Evolutionary conservation across 2,113 vertebrate genomes (phyloP).

Genomic region (Lagopus muta): DNA sequence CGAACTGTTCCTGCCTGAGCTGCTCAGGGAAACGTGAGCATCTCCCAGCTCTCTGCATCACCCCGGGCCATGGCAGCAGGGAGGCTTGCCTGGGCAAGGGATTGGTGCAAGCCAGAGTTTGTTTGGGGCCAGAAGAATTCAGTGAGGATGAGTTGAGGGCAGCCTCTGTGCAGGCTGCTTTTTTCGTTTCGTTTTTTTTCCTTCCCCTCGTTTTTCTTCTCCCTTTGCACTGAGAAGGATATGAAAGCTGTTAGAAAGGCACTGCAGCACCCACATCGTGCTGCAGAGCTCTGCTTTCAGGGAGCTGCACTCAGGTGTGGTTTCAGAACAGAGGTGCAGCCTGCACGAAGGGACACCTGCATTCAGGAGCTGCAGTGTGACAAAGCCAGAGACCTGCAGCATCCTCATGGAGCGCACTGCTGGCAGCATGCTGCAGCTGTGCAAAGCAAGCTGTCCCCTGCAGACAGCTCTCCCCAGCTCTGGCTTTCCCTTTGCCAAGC

Average conservation of each 20-base stretch:
- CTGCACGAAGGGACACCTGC: neutral
- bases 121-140: neutral
- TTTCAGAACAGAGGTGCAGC: neutral
- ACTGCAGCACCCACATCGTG: neutral
- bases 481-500: neutral
- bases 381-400: neutral
- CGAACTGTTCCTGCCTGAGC: neutral
- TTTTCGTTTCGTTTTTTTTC: neutral
- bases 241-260: neutral
- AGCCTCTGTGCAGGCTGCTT: neutral
- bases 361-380: fast-evolving
- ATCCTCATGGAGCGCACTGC: neutral
- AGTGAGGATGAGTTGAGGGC: neutral
- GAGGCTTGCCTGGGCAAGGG: neutral
- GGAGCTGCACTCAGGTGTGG: neutral
- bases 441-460: neutral
- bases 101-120: neutral
- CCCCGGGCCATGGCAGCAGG: neutral
- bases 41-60: neutral
- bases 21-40: neutral
- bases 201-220: neutral
- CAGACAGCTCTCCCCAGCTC: neutral
- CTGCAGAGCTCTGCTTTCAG: neutral
- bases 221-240: slow-evolving; percentile 16
- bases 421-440: neutral